Percentiles rank a stretch among this genome's conserved stretches.
Evolutionary conservation across 2,113 vertebrate genomes (phyloP).

Genomic region (Ptilonorhynchus violaceus): DNA sequence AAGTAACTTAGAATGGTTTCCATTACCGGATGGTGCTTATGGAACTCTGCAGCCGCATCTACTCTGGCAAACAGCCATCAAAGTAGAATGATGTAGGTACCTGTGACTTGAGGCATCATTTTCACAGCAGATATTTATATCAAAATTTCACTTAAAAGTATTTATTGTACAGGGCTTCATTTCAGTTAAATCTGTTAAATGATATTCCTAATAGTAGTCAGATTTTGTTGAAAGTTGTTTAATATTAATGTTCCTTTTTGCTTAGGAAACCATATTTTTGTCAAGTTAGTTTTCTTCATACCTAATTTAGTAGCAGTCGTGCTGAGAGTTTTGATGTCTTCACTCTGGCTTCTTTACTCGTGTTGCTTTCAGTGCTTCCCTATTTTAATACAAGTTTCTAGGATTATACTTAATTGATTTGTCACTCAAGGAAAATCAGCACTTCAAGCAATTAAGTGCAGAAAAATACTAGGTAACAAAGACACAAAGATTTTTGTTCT

Average conservation of each 20-base stretch:
- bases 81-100: neutral
- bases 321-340: slow-evolving; percentile 66
- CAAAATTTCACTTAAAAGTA: neutral
- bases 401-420: slow-evolving; percentile 78
- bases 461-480: slow-evolving; percentile 74
- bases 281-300: slow-evolving; percentile 29
- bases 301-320: slow-evolving; percentile 3
- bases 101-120: neutral
- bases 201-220: neutral
- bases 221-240: slow-evolving; percentile 20
- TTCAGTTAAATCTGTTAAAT: neutral
- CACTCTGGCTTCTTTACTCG: slow-evolving; percentile 70
- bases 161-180: neutral
- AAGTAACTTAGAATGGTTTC: neutral
- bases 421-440: slow-evolving; percentile 73
- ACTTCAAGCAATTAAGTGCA: slow-evolving; percentile 73
- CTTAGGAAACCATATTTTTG: slow-evolving; percentile 16
- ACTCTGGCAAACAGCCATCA: neutral
- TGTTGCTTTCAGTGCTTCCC: slow-evolving; percentile 68
- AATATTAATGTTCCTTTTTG: slow-evolving; percentile 8
- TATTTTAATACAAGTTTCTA: slow-evolving; percentile 70
- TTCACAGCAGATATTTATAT: slow-evolving; percentile 17
- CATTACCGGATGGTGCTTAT: neutral
- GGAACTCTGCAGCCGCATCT: neutral
- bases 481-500: slow-evolving; percentile 70